Evolutionary conservation across 2,888 invertebrate species (phyloP), one percentile per base, ranked within the genome.

Genomic region (Suillia variegata): DNA sequence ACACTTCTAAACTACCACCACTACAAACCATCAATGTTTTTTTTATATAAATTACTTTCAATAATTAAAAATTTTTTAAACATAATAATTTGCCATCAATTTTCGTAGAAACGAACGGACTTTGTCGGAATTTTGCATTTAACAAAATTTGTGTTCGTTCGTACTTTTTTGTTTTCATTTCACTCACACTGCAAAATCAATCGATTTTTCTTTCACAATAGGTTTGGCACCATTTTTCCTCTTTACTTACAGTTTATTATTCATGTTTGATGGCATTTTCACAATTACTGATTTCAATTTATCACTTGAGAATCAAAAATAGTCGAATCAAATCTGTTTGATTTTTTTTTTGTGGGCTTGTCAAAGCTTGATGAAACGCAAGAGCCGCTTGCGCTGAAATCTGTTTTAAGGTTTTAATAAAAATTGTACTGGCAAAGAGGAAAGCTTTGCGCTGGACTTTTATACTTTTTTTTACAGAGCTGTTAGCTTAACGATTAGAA

Each of bases 211-310:
- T 61, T 64, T 63, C 68, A 69, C 67, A 66, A 22, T 62, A 61
- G 56, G 61, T 59, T 64, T 67, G 66, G 65, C 54, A 60, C 63
- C 59, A 64, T 67, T 38, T 59, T 56, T 58, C 55, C 48, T 34
- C 69, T 68, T 70, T 80, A 80, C 80, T 81, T 80, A 80, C 80
- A 80, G 80, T 79, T 81, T 80, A 81, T 81, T 80, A 81, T 80
- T 80, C 81, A 80, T 80, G 70, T 72, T 80, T 72, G 80, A 80
- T 74, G 80, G 80, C 80, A 80, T 80, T 68, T 78, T 81, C 63
- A 76, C 71, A 71, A 71, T 71, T 74, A 77, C 72, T 79, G 73
- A 70, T 77, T 78, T 71, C 67, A 75, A 75, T 58, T 77, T 71
- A 62, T 55, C 71, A 71, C 75, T 74, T 70, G 66, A 70, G 63